These are phyloP conservation scores for Pluvialis apricaria DNA, from an alignment of 2,113 vertebrate species.

Conservation along the genomic window DNA sequence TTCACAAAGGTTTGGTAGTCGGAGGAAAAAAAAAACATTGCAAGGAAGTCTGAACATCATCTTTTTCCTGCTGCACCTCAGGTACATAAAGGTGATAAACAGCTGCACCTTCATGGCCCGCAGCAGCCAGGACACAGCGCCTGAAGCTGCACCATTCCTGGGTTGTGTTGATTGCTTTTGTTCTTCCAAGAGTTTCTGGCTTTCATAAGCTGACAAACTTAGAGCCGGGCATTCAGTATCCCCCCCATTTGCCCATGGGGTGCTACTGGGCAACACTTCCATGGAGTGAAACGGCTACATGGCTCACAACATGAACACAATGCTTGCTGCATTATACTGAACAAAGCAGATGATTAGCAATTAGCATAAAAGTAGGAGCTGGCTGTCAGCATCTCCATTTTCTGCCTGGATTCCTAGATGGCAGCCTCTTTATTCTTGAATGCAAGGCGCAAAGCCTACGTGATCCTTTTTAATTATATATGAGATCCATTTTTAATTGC, in stretches of 20 bases:
- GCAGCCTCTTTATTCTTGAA: slow-evolving; percentile 65
- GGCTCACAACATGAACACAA: slow-evolving; percentile 7
- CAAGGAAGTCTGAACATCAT: background rate
- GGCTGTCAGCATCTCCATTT: slow-evolving; percentile 65
- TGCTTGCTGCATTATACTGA: slow-evolving; percentile 10
- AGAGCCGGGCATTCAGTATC: background rate
- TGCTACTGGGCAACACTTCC: background rate
- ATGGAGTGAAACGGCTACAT: background rate
- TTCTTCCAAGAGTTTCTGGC: background rate
- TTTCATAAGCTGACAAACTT: background rate
- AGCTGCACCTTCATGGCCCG: background rate
- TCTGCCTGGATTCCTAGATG: slow-evolving; percentile 66
- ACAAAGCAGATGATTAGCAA: slow-evolving; percentile 65
- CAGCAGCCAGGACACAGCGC: background rate
- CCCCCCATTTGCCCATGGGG: background rate
- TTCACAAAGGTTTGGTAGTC: background rate
- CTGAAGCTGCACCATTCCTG: background rate
- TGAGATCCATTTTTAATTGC: slow-evolving; percentile 70
- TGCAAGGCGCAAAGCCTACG: slow-evolving; percentile 45
- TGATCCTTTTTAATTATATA: slow-evolving; percentile 71
- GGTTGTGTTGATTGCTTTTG: background rate
- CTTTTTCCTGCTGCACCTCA: background rate
- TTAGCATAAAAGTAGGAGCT: slow-evolving; percentile 61
- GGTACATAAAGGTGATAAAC: background rate
- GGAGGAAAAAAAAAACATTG: background rate